Base-by-base conservation (phyloP, 2,113 vertebrate species). In the Taurulus bubalis region DNA sequence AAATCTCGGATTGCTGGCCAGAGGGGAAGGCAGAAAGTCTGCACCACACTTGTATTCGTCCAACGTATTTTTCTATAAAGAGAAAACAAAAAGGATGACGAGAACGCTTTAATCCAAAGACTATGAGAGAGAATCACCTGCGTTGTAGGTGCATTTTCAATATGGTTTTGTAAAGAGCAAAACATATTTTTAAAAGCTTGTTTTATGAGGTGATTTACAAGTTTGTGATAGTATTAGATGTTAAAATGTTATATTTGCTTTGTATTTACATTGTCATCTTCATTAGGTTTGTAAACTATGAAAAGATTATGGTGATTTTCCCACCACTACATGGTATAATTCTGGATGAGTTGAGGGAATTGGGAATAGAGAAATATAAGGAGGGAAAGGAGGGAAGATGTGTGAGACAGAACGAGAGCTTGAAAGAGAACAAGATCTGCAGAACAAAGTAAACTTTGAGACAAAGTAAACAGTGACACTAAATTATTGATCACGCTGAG, bases 1-100 rank as follows among this genome's bases (percentile, higher is more conserved):
- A 1, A 81, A 94, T 36, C 28, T 76, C 0, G 92, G 86, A 71
- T 88, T 96, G 85, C 96, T 98, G 87, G 97, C 97, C 92, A 99
- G 91, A 1, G 98, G 98, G 59, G 98, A 98, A 0, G 96, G 96
- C 69, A 99, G 92, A 88, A 98, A 97, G 71, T 99, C 98, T 0
- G 91, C 97, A 55, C 98, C 98, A 63, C 98, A 99, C 11, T 84
- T 94, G 85, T 93, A 96, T 10, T 1, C 76, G 67, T 94, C 73
- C 62, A 91, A 40, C 2, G 67, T 86, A 1, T 87, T 26, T 16
- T 88, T 87, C 90, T 95, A 80, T 26, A 73, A 79, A 60, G 10
- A 69, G 22, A 3, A 62, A 24, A 3, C 22, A 51, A 56, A 62
- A 16, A 36, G 30, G 60, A 63, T 49, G 74, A 64, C 18, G 12